Base-by-base conservation (phyloP, 1,140 invertebrate genomes). In the Drosophila paulistorum region DNA sequence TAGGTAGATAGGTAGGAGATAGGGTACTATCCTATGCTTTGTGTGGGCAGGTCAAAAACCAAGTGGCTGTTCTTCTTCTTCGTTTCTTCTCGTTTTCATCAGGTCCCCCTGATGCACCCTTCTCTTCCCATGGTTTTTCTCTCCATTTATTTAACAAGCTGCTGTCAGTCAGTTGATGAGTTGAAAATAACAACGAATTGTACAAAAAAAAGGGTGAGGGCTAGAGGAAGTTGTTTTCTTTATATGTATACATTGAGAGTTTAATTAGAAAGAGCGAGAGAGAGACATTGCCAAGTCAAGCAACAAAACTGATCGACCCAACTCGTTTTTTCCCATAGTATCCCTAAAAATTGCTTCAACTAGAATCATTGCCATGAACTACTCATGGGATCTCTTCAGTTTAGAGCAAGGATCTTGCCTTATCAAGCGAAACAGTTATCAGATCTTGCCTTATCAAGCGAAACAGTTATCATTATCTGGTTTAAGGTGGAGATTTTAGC, bases 31-130 rank as follows among this genome's bases (percentile, higher is more conserved):
- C 3, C 20, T 55, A 26, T 55, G 30, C 20, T 37, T 17, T 59
- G 57, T 59, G 57, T 59, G 57, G 57, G 57, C 57, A 59, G 57
- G 57, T 59, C 57, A 59, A 20, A 59, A 37, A 51, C 45, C 17
- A 23, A 51, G 45, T 51, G 17, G 45, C 45, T 51, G 45, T 51
- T 51, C 45, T 51, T 37, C 20, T 23, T 23, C 30, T 10, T 37
- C 14, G 7, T n/a, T 20, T 20, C n/a, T 3, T 57, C 35, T 20
- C 35, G n/a, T 35, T 58, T 30, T 30, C 30, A 7, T 30, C 30
- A 30, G 30, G 30, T 30, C 30, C 30, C 30, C 17, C 17, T 17
- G 17, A 0, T 0, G 17, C 17, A 17, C 17, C 17, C n/a, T 35
- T 35, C 14, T 37, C 7, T 30, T 33, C n/a, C 14, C 23, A 33